These are phyloP conservation scores for Echeneis naucrates DNA, from an alignment of 2,797 vertebrate species.

Conservation along the genomic window DNA sequence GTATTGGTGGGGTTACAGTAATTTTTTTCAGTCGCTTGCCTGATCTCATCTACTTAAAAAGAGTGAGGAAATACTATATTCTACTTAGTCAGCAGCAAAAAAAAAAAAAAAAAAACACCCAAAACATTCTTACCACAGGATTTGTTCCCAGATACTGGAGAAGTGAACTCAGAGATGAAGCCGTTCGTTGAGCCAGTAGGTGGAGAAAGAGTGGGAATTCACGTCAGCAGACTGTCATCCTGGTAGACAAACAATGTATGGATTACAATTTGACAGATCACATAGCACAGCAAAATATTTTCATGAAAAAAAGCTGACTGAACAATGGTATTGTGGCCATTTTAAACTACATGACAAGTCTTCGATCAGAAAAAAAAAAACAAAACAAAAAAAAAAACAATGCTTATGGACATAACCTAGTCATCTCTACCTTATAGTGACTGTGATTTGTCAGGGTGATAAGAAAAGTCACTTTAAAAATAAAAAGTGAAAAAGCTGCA, in stretches of 20 bases:
- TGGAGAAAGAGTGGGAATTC: slow-evolving; percentile 22
- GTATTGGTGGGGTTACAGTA: neutral
- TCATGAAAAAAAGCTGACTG: neutral
- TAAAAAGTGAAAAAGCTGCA: neutral
- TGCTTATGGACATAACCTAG: neutral
- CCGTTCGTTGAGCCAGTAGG: neutral
- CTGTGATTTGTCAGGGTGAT: neutral
- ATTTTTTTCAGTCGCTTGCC: neutral
- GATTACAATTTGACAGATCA: slow-evolving; percentile 33
- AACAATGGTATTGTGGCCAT: neutral
- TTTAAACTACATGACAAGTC: neutral
- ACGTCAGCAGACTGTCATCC: slow-evolving; percentile 44
- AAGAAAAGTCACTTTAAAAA: slow-evolving; percentile 3
- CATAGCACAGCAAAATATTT: slow-evolving; percentile 19
- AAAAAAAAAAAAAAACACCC: neutral
- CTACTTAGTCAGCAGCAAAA: slow-evolving; percentile 8
- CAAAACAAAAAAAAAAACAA: too few relatives aligned
- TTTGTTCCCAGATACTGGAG: neutral
- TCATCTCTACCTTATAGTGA: neutral
- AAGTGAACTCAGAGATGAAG: slow-evolving; percentile 48
- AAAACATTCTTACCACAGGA: slow-evolving; percentile 13
- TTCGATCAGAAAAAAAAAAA: slow-evolving; percentile 15
- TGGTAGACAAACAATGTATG: slow-evolving; percentile 38
- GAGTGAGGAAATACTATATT: slow-evolving; percentile 23
- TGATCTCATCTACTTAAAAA: slow-evolving; percentile 8